phyloP scores from a whole-genome alignment of 2,888 invertebrate species.

The Conistra vaccinii region DNA sequence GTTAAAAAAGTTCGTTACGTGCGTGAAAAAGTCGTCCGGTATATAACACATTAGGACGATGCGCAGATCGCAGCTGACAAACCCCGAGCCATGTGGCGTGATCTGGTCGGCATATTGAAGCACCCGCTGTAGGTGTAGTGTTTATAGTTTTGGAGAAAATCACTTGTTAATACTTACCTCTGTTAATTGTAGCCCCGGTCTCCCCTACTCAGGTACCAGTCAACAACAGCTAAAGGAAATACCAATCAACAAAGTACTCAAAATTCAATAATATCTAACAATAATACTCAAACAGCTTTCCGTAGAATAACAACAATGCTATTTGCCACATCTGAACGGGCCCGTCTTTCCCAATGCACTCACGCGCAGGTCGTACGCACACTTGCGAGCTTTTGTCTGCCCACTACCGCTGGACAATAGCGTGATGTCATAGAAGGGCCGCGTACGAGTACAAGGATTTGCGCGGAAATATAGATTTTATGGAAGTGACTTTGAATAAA shows the following conservation, averaged over 20 bases:
- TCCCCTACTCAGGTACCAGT: background rate
- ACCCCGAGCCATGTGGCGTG: no score
- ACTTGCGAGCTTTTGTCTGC: conserved; percentile 85
- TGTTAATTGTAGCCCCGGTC: no score
- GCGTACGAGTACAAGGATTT: conserved; percentile 59
- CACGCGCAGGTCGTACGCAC: conserved; percentile 67
- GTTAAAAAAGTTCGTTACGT: no score
- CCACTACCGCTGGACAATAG: conserved; percentile 85
- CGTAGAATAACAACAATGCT: conserved; percentile 53
- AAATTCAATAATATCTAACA: conserved; percentile 55
- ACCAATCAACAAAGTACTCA: conserved; percentile 43
- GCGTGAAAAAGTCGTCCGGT: no score
- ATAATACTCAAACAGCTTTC: conserved; percentile 56
- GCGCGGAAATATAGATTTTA: conserved; percentile 21
- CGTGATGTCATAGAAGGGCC: conserved; percentile 85
- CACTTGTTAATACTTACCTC: no score
- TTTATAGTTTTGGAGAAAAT: no score
- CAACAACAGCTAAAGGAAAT: conserved; percentile 28
- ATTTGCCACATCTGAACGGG: conserved; percentile 56
- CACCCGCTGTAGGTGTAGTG: no score
- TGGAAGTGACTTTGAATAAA: conserved; percentile 47
- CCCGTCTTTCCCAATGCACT: conserved; percentile 53
- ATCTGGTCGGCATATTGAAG: no score
- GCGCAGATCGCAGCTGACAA: no score
- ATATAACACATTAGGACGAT: no score